Evolutionary conservation across 2,797 vertebrate species (phyloP).

Genomic region (Passerculus sandwichensis): DNA sequence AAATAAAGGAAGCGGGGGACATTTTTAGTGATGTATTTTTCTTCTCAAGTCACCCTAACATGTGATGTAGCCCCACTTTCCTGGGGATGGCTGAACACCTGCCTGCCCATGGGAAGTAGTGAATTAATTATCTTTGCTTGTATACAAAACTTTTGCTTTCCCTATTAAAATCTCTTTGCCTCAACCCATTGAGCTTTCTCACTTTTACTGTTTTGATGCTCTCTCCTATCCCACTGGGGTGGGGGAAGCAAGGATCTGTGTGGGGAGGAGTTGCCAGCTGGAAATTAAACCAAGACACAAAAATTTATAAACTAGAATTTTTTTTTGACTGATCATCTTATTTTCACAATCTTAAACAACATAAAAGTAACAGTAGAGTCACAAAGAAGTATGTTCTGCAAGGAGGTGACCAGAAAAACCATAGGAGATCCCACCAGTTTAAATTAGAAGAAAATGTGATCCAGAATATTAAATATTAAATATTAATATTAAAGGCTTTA

Average conservation of each 20-base stretch:
- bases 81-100: background rate
- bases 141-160: background rate
- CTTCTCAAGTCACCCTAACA: background rate
- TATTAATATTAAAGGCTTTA: background rate
- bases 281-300: background rate
- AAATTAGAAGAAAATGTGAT: background rate
- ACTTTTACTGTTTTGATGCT: background rate
- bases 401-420: background rate
- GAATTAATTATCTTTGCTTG: background rate
- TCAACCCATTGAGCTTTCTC: background rate
- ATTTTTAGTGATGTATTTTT: background rate
- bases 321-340: background rate
- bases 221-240: background rate
- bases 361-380: background rate
- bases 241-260: rapidly evolving
- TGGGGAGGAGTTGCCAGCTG: background rate
- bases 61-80: rapidly evolving
- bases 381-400: background rate
- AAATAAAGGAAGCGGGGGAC: background rate
- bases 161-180: background rate
- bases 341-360: background rate
- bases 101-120: background rate
- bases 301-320: background rate
- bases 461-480: background rate
- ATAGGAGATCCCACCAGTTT: background rate